Evolutionary conservation across 2,888 invertebrate genomes (phyloP), one percentile per base, ranked within the genome.

Genomic region (Brachypterus glaber): DNA sequence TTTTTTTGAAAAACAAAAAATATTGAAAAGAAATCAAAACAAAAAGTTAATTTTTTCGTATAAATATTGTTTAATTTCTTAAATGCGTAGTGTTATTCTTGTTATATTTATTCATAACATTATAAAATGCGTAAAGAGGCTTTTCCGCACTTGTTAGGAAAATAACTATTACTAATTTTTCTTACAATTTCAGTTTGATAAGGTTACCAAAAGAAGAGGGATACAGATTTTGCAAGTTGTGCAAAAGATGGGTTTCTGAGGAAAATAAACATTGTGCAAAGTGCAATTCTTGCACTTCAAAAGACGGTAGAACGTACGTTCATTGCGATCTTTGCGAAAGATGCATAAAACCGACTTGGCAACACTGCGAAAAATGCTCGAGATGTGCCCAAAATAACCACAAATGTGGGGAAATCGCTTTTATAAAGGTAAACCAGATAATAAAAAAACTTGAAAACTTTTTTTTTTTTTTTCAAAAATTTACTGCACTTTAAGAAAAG

Each of bases 291-390:
- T 87, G 86, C 53, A 76, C 83, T 1, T 81, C 84, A 0, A 82
- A 80, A 63, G 80, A 84, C 66, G 85, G 85, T 0, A 66, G 73
- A 39, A 71, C 73, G 1, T 86, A 84, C 53, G 64, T 62, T 1
- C 86, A 86, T 55, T 87, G 86, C 54, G 52, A 66, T 14, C 46
- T 55, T 4, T 86, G 86, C 55, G 57, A 69, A 13, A 64, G 74
- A 32, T 93, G 93, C 63, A 89, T 92, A 0, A 93, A 93, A 63
- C 80, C 84, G 0, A 80, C 81, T 0, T 88, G 87, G 72, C 66
- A 71, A 17, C 93, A 93, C 61, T 93, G 92, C 53, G 54, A 65
- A 1, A 65, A 57, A 4, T 93, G 92, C 60, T 62, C 69, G 0
- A 68, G 79, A 43, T 93, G 92, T 54, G 66, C 67, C 12, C 63